These are phyloP conservation scores for Scaptomyza flava DNA, from an alignment of 2,888 invertebrate genomes.

Conservation along the genomic window DNA sequence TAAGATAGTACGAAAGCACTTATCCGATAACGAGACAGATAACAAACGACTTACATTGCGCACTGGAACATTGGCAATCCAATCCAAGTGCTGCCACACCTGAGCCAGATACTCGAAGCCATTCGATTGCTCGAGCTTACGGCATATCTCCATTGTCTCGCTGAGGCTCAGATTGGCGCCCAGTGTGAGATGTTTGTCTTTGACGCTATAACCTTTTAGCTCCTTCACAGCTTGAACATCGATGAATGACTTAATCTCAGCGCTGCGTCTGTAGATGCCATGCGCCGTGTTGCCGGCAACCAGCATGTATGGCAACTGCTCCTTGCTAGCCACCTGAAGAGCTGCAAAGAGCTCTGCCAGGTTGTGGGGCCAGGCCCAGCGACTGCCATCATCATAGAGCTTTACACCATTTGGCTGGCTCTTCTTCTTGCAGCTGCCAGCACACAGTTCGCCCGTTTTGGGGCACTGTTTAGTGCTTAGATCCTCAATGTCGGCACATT, in stretches of 20 bases:
- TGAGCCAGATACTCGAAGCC: slow-evolving; percentile 86
- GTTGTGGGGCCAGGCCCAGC: slow-evolving; percentile 79
- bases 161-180: slow-evolving; percentile 85
- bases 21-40: slow-evolving; percentile 3
- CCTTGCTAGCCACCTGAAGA: slow-evolving; percentile 79
- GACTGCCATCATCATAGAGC: slow-evolving; percentile 69
- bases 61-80: slow-evolving; percentile 88
- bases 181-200: slow-evolving; percentile 60
- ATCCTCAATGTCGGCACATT: slow-evolving; percentile 85
- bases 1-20: slow-evolving; percentile 22
- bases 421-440: slow-evolving; percentile 77
- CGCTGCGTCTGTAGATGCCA: slow-evolving; percentile 85
- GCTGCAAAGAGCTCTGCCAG: slow-evolving; percentile 66
- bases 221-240: slow-evolving; percentile 87
- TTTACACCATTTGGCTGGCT: slow-evolving; percentile 29
- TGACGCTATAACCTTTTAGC: slow-evolving; percentile 84
- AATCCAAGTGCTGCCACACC: slow-evolving; percentile 86
- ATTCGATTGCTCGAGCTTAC: slow-evolving; percentile 80
- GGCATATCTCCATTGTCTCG: slow-evolving; percentile 85
- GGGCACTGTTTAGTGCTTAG: slow-evolving; percentile 84
- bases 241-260: slow-evolving; percentile 85
- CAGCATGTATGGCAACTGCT: slow-evolving; percentile 86
- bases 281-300: slow-evolving; percentile 91
- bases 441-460: slow-evolving; percentile 82
- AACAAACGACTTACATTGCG: slow-evolving; percentile 86